Evolutionary conservation across 2,797 vertebrate genomes (phyloP).

Genomic region (Artibeus lituratus): DNA sequence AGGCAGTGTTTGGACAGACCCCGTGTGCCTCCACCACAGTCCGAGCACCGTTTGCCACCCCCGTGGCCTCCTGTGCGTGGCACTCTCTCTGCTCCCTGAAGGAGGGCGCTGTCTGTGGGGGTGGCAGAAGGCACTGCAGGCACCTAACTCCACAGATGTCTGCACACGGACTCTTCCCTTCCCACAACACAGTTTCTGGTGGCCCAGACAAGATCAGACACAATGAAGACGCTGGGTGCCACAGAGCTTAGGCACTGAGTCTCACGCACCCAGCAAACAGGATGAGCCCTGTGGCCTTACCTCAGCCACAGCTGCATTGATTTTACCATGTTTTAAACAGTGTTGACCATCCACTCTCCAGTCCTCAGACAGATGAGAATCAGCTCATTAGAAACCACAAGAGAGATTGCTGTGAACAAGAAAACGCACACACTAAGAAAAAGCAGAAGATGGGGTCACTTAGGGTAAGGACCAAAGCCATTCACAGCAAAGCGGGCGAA

Average conservation of each 20-base stretch:
- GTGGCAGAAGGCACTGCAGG: not conserved
- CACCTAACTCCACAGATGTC: not conserved
- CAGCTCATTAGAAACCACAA: not conserved
- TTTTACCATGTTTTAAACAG: not conserved
- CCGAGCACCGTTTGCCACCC: not conserved
- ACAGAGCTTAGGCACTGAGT: not conserved
- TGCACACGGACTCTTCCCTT: not conserved
- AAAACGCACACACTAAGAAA: not conserved
- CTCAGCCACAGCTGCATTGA: not conserved
- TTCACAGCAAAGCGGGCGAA: not conserved
- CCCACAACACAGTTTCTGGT: not conserved
- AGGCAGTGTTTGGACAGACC: not conserved
- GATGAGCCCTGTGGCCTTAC: not conserved
- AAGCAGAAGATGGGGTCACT: not conserved
- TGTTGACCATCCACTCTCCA: not conserved
- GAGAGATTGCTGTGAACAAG: not conserved
- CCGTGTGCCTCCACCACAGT: rapidly evolving
- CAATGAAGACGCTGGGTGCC: not conserved
- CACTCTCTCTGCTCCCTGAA: not conserved
- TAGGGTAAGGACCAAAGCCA: not conserved
- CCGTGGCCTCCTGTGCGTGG: not conserved
- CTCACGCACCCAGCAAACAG: not conserved
- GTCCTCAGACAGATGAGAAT: not conserved
- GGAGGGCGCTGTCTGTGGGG: not conserved
- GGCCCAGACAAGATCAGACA: not conserved